Base-by-base conservation (phyloP, 2,797 vertebrate genomes). In the Leuciscus waleckii region DNA sequence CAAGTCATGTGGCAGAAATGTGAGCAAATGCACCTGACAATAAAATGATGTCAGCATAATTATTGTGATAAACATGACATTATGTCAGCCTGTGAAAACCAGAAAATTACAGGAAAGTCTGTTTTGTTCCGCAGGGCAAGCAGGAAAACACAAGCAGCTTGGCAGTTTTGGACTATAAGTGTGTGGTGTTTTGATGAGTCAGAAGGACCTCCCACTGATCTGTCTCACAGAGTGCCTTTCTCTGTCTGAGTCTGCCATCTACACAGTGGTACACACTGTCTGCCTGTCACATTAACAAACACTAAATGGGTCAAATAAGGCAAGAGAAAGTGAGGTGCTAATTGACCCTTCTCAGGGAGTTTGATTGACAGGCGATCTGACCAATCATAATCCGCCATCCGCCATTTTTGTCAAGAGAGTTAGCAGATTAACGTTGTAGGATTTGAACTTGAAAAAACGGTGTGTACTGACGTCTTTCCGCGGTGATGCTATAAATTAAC, bases 171-270 rank as follows among this genome's bases (percentile, higher is more conserved):
- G 63, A 67, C 79, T 37, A 80, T 80, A 41, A 54, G 37, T 79
- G 65, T 84, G 71, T 69, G 49, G 29, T 80, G 76, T 73, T 85
- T 71, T 70, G 83, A 80, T 79, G 77, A 79, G 77, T 85, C 83
- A 85, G 26, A 71, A 39, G 67, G 35, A 49, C 63, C 76, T 61
- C 83, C 67, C 67, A 58, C 76, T 79, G 76, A 61, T 43, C 83
- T 43, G 65, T 79, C 75, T 83, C n/a, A 49, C 78, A 46, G 29
- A 69, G 63, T 29, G 29, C 63, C 63, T 54, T 49, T 63, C 49
- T 78, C 65, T 79, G 51, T 79, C 76, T 58, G 76, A 71, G 65
- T 70, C 83, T 73, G 41, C 67, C 83, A 79, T 79, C 51, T 77
- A 84, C 74, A 84, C 63, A 77, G 46, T 83, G 58, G 81, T 78